Evolutionary conservation across 2,113 vertebrate species (phyloP).

Genomic region (Acanthisitta chloris): DNA sequence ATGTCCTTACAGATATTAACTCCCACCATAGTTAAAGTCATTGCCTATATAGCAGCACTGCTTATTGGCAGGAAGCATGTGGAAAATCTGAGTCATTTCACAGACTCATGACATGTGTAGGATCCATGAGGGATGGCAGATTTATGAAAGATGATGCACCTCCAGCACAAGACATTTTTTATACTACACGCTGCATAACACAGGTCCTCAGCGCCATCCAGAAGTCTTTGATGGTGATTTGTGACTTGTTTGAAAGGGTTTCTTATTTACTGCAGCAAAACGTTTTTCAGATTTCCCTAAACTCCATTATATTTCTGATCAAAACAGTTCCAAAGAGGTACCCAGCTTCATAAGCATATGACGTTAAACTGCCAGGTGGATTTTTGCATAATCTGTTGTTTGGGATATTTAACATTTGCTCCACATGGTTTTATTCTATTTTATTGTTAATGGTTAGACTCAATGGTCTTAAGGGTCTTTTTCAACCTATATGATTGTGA

Average conservation of each 20-base stretch:
- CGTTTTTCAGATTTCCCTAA: not conserved
- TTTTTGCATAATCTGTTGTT: not conserved
- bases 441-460: not conserved
- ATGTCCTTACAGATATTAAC: not conserved
- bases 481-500: not conserved
- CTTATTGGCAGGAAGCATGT: not conserved
- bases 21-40: not conserved
- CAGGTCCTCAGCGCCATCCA: not conserved
- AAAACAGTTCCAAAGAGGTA: not conserved
- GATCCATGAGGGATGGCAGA: not conserved
- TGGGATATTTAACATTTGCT: not conserved
- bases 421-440: not conserved
- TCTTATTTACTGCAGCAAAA: not conserved
- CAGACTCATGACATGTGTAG: not conserved
- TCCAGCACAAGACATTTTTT: not conserved
- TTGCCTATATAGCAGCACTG: not conserved
- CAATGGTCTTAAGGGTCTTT: not conserved
- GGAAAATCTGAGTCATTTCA: not conserved
- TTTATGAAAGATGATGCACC: not conserved
- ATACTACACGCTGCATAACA: not conserved
- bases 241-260: not conserved
- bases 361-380: rapidly evolving
- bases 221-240: not conserved
- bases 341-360: not conserved
- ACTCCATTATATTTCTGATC: not conserved